Evolutionary conservation across 1,140 invertebrate species (phyloP).

Genomic region (Conus betulinus): DNA sequence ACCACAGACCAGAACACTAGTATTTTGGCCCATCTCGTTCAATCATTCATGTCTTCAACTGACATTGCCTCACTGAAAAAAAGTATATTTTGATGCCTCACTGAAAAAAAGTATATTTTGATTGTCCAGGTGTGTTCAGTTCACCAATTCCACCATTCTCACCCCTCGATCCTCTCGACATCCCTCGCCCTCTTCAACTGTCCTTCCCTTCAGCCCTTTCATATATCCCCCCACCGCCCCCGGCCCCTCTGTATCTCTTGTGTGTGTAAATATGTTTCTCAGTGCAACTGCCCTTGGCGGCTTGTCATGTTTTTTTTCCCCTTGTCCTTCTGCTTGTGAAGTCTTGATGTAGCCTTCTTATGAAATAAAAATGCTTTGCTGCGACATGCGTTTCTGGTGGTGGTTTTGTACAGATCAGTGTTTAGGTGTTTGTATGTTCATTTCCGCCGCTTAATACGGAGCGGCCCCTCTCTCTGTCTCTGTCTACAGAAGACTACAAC

Average conservation of each 20-base stretch:
- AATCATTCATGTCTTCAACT: background rate
- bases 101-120: background rate
- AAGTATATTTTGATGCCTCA: background rate
- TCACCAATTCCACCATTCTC: background rate
- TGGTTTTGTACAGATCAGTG: background rate
- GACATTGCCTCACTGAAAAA: background rate
- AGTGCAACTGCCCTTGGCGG: background rate
- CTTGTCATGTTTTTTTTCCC: background rate
- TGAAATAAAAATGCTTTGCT: slow-evolving; percentile 15
- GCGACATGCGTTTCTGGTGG: background rate
- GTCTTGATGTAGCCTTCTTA: background rate
- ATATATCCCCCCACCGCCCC: background rate
- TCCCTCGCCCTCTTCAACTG: background rate
- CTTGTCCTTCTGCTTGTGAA: slow-evolving; percentile 1
- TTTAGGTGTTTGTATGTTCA: too few species aligned
- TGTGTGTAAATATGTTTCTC: background rate
- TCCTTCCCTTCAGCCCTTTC: background rate
- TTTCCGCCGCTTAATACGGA: too few species aligned
- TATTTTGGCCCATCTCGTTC: background rate
- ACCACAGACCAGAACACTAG: too few species aligned
- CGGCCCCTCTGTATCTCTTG: background rate
- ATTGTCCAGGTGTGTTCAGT: background rate
- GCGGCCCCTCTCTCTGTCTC: too few species aligned
- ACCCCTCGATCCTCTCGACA: background rate
- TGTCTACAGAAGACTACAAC: too few species aligned